These are phyloP conservation scores for Rhagium mordax DNA, from an alignment of 2,888 invertebrate genomes.

Conservation along the genomic window DNA sequence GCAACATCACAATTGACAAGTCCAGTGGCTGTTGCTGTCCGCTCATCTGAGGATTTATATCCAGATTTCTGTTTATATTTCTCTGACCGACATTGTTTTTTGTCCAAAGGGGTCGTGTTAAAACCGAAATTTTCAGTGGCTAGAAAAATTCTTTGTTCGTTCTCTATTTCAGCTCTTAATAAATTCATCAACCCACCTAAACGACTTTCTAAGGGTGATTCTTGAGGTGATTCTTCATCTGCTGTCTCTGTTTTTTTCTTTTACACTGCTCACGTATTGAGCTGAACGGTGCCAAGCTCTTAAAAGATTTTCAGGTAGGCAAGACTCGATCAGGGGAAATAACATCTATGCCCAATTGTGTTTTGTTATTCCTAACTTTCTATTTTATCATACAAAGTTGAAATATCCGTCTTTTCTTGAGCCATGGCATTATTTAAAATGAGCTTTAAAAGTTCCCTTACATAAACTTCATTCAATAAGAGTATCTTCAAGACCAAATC, in stretches of 20 bases:
- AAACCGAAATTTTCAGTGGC: neutral
- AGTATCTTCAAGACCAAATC: conserved; percentile 55
- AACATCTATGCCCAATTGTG: conserved; percentile 54
- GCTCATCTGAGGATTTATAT: neutral
- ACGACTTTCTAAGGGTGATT: neutral
- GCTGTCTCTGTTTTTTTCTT: too few relatives aligned
- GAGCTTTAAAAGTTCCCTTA: conserved; percentile 52
- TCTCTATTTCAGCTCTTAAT: neutral
- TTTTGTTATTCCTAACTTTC: conserved; percentile 52
- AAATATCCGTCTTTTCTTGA: conserved; percentile 29
- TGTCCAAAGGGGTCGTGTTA: neutral
- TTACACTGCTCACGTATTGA: too few relatives aligned
- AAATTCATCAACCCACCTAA: neutral
- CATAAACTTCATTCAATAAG: conserved; percentile 57
- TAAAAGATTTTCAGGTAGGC: conserved; percentile 49
- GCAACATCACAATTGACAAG: conserved; percentile 38
- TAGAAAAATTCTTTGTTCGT: neutral
- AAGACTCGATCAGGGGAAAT: conserved; percentile 58
- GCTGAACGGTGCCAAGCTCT: too few relatives aligned
- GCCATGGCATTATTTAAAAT: conserved; percentile 49
- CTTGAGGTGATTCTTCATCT: neutral
- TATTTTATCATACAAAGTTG: conserved; percentile 52
- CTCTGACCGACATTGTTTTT: neutral
- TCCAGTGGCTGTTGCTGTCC: conserved; percentile 35
- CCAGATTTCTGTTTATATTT: neutral